Conservation (phyloP, 2,888 invertebrate genomes). For the Acanthoscelides obtectus region DNA sequence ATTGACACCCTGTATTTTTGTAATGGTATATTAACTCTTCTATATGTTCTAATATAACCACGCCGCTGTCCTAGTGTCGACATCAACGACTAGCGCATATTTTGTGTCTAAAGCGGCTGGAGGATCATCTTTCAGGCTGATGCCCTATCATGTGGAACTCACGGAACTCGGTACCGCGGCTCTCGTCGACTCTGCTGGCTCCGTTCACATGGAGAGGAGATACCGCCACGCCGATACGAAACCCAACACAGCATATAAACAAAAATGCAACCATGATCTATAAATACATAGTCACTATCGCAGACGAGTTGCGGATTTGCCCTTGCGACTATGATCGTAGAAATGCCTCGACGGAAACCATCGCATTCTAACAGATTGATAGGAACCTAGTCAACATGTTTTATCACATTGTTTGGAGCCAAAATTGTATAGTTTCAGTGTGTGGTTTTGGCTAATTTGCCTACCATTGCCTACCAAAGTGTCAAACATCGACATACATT, state of each 20-base stretch:
- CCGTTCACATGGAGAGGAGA: neutral
- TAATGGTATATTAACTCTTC: too few relatives aligned
- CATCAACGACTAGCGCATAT: slow-evolving; percentile 2
- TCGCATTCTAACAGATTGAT: too few relatives aligned
- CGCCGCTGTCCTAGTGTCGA: neutral
- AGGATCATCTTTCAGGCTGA: slow-evolving; percentile 14
- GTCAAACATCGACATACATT: too few relatives aligned
- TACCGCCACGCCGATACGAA: neutral
- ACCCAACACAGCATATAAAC: neutral
- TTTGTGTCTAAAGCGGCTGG: slow-evolving; percentile 8
- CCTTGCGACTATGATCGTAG: too few relatives aligned
- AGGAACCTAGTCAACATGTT: too few relatives aligned
- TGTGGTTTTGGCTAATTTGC: too few relatives aligned
- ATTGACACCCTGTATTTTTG: too few relatives aligned
- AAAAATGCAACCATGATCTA: neutral
- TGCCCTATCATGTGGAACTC: slow-evolving; percentile 13
- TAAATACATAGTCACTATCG: neutral
- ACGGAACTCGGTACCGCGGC: neutral
- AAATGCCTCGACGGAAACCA: too few relatives aligned
- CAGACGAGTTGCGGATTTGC: too few relatives aligned
- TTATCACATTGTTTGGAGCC: too few relatives aligned
- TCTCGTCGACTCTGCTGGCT: neutral
- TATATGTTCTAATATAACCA: neutral
- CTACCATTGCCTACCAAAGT: too few relatives aligned
- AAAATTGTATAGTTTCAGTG: too few relatives aligned